Percentiles rank a stretch among this genome's conserved stretches.
phyloP scores from a whole-genome alignment of 2,113 vertebrate species.

The Aplodontia rufa region DNA sequence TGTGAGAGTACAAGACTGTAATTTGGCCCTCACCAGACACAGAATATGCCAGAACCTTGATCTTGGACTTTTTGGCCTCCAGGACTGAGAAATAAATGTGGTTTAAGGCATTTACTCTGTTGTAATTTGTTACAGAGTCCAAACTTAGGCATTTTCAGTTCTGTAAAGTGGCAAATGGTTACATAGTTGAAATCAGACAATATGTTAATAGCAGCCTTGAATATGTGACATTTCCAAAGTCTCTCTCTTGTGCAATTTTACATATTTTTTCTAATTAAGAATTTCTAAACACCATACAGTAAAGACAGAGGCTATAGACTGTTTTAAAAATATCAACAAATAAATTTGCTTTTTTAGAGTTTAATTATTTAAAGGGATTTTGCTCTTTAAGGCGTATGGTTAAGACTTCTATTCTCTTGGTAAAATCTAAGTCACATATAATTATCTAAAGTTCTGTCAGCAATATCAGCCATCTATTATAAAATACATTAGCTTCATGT shows the following conservation, averaged over 20 bases:
- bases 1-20: background rate
- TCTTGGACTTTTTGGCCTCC: background rate
- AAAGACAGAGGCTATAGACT: background rate
- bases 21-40: too few species aligned
- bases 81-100: background rate
- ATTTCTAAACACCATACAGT: background rate
- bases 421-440: background rate
- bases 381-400: background rate
- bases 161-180: background rate
- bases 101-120: background rate
- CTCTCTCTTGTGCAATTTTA: background rate
- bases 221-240: background rate
- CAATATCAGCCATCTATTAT: background rate
- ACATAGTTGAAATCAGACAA: background rate
- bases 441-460: background rate
- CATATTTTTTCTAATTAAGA: slow-evolving; percentile 12
- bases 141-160: background rate
- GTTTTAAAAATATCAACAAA: slow-evolving; percentile 15
- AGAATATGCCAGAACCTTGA: background rate
- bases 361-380: slow-evolving; percentile 13
- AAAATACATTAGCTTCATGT: background rate
- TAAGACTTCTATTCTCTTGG: background rate
- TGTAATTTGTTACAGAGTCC: background rate
- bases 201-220: background rate
- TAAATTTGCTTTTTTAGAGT: background rate